Evolutionary conservation across 2,797 vertebrate species (phyloP).

Genomic region (Sebastes glaucus): DNA sequence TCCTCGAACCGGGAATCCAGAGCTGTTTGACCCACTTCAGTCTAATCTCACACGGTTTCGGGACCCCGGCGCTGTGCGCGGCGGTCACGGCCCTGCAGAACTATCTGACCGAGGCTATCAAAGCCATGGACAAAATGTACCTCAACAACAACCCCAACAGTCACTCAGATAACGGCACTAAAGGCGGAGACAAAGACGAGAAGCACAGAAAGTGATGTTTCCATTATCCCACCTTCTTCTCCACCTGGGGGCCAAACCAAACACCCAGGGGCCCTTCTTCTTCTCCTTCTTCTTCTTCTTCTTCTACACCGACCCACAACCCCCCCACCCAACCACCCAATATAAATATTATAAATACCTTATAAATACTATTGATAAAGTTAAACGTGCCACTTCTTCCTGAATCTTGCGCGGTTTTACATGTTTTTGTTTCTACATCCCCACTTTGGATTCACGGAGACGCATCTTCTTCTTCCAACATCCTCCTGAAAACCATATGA

Average conservation of each 20-base stretch:
- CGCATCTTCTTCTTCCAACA: constrained; percentile 52
- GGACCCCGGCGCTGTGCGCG: constrained; percentile 96
- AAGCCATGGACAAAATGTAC: constrained; percentile 99
- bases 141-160: constrained; percentile 98
- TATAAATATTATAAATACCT: constrained; percentile 86
- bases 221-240: constrained; percentile 31
- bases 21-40: constrained; percentile 99
- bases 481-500: constrained; percentile 54
- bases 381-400: constrained; percentile 82
- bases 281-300: too few relatives aligned
- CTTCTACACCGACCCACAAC: constrained; percentile 30
- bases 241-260: constrained; percentile 28
- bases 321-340: constrained; percentile 49
- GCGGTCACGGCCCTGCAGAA: constrained; percentile 98
- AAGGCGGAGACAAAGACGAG: constrained; percentile 98
- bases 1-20: constrained; percentile 98
- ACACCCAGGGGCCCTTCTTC: constrained; percentile 27
- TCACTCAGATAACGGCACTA: constrained; percentile 97
- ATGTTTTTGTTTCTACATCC: constrained; percentile 75
- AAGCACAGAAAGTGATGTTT: constrained; percentile 96
- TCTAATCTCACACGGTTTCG: constrained; percentile 99
- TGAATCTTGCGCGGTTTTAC: constrained; percentile 79
- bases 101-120: constrained; percentile 99
- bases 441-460: constrained; percentile 77
- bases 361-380: constrained; percentile 86